Evolutionary conservation across 2,113 vertebrate genomes (phyloP).

Genomic region (Catharus bicknelli): DNA sequence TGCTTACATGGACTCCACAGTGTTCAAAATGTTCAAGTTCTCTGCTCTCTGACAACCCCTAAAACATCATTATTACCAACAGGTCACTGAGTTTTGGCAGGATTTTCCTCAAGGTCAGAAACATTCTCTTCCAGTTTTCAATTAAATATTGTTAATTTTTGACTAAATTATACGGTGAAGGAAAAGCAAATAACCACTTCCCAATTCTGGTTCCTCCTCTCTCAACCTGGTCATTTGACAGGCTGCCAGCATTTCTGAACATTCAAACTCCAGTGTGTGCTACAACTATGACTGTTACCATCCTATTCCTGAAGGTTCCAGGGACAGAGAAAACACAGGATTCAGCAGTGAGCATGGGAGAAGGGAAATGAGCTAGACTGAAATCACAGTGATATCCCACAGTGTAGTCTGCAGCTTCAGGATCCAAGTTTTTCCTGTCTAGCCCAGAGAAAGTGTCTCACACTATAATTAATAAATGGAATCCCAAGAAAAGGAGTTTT

Average conservation of each 20-base stretch:
- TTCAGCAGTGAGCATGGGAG: background rate
- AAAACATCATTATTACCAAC: background rate
- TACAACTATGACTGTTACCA: background rate
- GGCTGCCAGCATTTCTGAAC: background rate
- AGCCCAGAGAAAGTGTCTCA: background rate
- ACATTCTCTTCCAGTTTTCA: background rate
- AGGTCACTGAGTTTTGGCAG: background rate
- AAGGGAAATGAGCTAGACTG: background rate
- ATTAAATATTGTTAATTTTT: background rate
- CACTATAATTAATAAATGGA: background rate
- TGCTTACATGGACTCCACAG: background rate
- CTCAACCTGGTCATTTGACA: background rate
- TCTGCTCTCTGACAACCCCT: background rate
- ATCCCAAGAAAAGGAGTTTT: background rate
- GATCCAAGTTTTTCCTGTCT: background rate
- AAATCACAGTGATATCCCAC: background rate
- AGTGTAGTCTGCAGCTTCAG: background rate
- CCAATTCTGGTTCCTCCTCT: background rate
- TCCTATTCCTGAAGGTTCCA: background rate
- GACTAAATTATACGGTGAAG: slow-evolving; percentile 6
- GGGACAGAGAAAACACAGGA: background rate
- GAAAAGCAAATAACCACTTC: slow-evolving; percentile 24
- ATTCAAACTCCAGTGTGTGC: background rate
- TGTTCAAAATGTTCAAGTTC: background rate
- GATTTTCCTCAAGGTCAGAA: slow-evolving; percentile 10